These are phyloP conservation scores for Augochlorella aurata DNA, from an alignment of 2,888 invertebrate genomes.

Conservation along the genomic window DNA sequence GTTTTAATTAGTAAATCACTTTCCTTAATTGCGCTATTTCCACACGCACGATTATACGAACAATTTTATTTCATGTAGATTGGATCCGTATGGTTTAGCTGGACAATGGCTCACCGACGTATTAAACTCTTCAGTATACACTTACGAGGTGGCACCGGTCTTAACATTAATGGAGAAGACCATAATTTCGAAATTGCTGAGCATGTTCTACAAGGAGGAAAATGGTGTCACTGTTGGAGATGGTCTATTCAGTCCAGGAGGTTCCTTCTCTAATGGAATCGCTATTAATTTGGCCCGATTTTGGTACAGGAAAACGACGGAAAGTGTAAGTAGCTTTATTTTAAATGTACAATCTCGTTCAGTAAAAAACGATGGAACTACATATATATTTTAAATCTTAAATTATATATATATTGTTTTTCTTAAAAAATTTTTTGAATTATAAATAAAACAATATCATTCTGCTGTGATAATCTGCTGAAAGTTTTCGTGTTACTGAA, in stretches of 20 bases:
- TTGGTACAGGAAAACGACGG: constrained; percentile 80
- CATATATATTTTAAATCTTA: neutral
- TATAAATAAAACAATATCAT: neutral
- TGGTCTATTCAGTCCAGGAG: constrained; percentile 84
- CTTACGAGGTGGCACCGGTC: constrained; percentile 85
- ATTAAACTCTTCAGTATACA: constrained; percentile 83
- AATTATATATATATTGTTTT: neutral
- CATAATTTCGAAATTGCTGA: constrained; percentile 82
- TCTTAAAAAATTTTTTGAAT: neutral
- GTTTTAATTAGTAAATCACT: neutral
- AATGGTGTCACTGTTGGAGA: constrained; percentile 79
- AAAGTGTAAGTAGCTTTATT: constrained; percentile 76
- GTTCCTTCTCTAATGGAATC: constrained; percentile 84
- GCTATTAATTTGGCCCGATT: constrained; percentile 84
- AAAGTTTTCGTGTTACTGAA: no score
- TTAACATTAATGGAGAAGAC: constrained; percentile 83
- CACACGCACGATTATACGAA: neutral
- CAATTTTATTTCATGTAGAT: constrained; percentile 68
- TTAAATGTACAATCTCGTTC: neutral
- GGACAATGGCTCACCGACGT: constrained; percentile 84
- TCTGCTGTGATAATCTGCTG: no score
- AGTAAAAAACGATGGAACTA: neutral
- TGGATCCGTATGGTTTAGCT: constrained; percentile 83
- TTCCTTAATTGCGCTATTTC: neutral
- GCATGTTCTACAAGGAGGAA: constrained; percentile 81